Conservation (phyloP, 2,888 invertebrate genomes). For the Temnothorax unifasciatus region DNA sequence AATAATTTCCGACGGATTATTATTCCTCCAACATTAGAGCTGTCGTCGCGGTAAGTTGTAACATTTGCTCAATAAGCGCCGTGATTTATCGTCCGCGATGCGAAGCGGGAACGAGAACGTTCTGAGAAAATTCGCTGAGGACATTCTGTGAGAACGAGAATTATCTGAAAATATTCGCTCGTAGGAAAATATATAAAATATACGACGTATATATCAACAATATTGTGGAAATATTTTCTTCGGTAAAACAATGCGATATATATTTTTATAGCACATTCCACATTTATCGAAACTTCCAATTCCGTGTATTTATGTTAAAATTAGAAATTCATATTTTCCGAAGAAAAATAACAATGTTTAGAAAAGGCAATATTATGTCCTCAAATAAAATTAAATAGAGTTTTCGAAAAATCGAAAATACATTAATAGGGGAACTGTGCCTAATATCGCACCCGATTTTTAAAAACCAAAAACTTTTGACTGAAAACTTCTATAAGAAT, state of each 20-base stretch:
- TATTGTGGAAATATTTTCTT: background rate
- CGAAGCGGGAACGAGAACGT: conserved; percentile 19
- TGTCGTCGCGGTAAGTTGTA: conserved; percentile 19
- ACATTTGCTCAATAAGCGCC: conserved; percentile 26
- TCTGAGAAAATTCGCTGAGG: conserved; percentile 41
- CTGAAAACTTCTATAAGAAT: too few species aligned
- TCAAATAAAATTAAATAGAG: background rate
- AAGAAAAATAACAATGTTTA: background rate
- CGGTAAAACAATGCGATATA: background rate
- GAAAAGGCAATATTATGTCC: background rate
- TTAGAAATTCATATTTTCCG: background rate
- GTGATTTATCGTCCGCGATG: conserved; percentile 19
- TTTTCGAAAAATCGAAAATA: background rate
- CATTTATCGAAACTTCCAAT: background rate
- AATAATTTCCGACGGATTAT: conserved; percentile 22
- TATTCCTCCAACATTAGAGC: conserved; percentile 9
- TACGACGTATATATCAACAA: background rate
- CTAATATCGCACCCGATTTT: too few species aligned
- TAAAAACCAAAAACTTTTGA: too few species aligned
- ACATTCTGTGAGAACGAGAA: background rate
- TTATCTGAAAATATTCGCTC: background rate
- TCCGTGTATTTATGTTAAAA: background rate
- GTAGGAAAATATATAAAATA: background rate
- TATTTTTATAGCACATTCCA: background rate
- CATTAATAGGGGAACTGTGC: background rate